Base-by-base conservation (phyloP, 2,113 vertebrate species). In the Macheiramphus alcinus region DNA sequence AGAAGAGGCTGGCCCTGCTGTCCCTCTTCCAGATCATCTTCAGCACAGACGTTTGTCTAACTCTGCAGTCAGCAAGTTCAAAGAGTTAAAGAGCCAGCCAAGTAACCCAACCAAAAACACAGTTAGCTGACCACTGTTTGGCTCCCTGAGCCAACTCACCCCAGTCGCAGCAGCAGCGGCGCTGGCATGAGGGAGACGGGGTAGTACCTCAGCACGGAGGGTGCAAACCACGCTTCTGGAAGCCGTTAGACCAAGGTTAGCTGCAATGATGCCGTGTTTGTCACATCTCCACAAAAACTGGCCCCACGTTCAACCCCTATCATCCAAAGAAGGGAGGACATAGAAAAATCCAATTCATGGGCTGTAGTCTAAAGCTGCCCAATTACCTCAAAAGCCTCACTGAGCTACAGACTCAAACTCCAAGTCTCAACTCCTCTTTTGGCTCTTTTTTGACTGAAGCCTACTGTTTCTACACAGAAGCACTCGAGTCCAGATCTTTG, bases 101-200 rank as follows among this genome's bases (percentile, higher is more conserved):
- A 70, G 29, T 21, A 62, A 45, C n/a, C 36, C 47, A 71, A 78
- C 23, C 16, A 38, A 83, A 91, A 76, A 25, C 0, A 5, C 5
- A 10, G 23, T 2, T 2, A 74, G 52, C 10, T 29, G 23, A 52
- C 32, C 16, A 16, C 58, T 26, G 43, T 22, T 56, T 66, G 65
- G 31, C 23, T 81, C 36, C 42, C 36, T 20, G 31, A 87, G 34
- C 36, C 40, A 56, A 19, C 58, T 50, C 66, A 62, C 23, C n/a
- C 50, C 42, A 11, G 38, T 8, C 1, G 5, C 0, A 3, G 67
- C 2, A 4, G 63, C 80, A 52, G 76, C 0, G 0, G 48, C 1
- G 4, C 34, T 11, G 23, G n/a, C 50, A 66, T 0, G 0, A 70
- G 27, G 47, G 32, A 81, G 17, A 45, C 0, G 0, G 32, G 23